A percentile compares a stretch with the other conserved stretches of the same genome.
These are phyloP conservation scores for Patella pellucida DNA, from an alignment of 2,888 invertebrate species.

Conservation along the genomic window DNA sequence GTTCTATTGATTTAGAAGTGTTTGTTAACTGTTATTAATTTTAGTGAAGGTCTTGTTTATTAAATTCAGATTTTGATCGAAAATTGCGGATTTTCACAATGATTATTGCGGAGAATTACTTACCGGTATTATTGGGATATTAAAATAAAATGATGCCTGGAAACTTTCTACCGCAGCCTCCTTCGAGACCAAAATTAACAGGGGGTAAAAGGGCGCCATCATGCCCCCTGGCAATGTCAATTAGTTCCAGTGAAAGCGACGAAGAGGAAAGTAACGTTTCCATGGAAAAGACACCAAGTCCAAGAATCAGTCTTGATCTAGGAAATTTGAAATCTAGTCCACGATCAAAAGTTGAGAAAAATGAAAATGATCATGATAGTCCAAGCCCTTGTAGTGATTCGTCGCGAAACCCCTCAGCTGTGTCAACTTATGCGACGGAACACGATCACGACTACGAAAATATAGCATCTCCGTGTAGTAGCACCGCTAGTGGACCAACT, in stretches of 20 bases:
- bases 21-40: not conserved
- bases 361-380: not conserved
- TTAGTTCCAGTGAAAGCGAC: conserved; percentile 46
- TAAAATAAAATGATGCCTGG: not conserved
- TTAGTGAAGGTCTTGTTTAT: not conserved
- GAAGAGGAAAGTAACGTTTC: conserved; percentile 9
- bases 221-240: conserved; percentile 36
- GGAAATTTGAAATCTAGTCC: not conserved
- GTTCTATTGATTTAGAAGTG: not conserved
- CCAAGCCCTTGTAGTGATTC: not conserved
- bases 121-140: too few species aligned
- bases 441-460: conserved; percentile 66
- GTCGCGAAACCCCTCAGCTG: not conserved
- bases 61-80: not conserved
- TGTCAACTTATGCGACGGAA: conserved; percentile 49
- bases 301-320: conserved; percentile 14
- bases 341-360: not conserved
- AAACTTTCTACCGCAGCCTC: conserved; percentile 36
- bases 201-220: conserved; percentile 52
- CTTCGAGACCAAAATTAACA: conserved; percentile 46
- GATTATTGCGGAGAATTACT: too few species aligned
- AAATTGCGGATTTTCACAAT: too few species aligned
- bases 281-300: conserved; percentile 14
- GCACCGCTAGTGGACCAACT: conserved; percentile 67
- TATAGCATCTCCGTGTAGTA: conserved; percentile 63